Evolutionary conservation across 2,113 vertebrate species (phyloP).

Genomic region (Petaurus breviceps): DNA sequence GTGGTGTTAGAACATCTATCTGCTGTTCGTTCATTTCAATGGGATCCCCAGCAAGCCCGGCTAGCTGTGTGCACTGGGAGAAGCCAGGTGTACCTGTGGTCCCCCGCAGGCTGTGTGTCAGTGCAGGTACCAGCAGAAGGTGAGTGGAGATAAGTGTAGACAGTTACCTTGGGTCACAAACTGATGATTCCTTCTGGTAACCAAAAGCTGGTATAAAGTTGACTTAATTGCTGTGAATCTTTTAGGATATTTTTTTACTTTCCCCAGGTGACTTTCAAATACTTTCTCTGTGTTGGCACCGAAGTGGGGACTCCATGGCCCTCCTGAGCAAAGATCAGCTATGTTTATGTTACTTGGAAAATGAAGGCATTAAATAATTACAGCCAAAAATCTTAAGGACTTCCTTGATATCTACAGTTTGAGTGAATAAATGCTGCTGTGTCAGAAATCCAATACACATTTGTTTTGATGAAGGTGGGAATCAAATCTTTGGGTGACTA

Average conservation of each 20-base stretch:
- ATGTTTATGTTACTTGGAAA: conserved; percentile 94
- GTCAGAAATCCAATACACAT: neutral
- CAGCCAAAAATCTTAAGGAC: neutral
- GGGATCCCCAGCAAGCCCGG: conserved; percentile 91
- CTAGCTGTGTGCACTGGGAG: conserved; percentile 93
- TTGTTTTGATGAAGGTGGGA: neutral
- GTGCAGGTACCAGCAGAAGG: conserved; percentile 93
- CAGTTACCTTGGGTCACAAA: neutral
- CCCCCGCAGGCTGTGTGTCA: conserved; percentile 89
- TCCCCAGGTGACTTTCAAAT: conserved; percentile 91
- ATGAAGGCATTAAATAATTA: conserved; percentile 66
- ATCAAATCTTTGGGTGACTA: rapidly evolving
- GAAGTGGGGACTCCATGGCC: conserved; percentile 87
- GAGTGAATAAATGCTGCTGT: neutral
- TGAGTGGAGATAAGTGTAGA: conserved; percentile 55
- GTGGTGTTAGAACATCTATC: conserved; percentile 92
- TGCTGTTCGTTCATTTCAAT: conserved; percentile 90
- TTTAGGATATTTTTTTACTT: neutral
- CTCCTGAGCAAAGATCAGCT: conserved; percentile 93
- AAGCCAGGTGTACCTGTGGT: conserved; percentile 92
- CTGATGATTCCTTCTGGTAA: neutral
- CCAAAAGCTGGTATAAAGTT: rapidly evolving
- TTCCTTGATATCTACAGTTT: neutral
- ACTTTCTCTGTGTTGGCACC: conserved; percentile 90
- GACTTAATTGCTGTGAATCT: rapidly evolving